phyloP scores from a whole-genome alignment of 2,888 invertebrate species.

The Fragum whitleyi region DNA sequence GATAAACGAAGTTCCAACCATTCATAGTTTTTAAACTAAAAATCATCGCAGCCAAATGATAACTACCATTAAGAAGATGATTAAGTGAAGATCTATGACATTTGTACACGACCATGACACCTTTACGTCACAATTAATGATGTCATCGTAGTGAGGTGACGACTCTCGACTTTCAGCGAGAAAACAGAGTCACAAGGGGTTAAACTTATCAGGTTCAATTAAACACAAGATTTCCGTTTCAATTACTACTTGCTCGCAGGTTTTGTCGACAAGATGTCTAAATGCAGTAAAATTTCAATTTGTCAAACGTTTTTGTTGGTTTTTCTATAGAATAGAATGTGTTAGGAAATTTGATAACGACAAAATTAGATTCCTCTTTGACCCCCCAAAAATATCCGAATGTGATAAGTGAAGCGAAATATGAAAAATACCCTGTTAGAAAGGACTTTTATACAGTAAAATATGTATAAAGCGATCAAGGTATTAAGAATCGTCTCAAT shows the following conservation, averaged over 20 bases:
- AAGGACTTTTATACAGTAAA: too few relatives aligned
- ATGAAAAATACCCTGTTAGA: too few relatives aligned
- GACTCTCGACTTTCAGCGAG: not conserved
- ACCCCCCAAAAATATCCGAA: too few relatives aligned
- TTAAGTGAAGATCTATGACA: constrained; percentile 13
- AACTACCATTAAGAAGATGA: not conserved
- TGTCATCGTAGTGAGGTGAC: not conserved
- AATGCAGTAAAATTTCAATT: constrained; percentile 39
- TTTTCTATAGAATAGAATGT: too few relatives aligned
- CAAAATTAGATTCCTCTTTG: too few relatives aligned
- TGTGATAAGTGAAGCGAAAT: too few relatives aligned
- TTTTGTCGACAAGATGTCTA: constrained; percentile 26
- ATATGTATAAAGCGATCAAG: too few relatives aligned
- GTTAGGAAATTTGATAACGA: too few relatives aligned
- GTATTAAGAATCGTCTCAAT: too few relatives aligned
- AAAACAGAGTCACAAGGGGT: constrained; percentile 23
- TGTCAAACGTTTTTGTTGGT: constrained; percentile 32
- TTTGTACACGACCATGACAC: not conserved
- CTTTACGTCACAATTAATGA: constrained; percentile 1
- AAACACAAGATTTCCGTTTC: constrained; percentile 1
- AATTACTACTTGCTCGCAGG: constrained; percentile 31
- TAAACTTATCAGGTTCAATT: constrained; percentile 24
- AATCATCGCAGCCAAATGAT: too few relatives aligned
- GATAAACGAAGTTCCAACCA: too few relatives aligned
- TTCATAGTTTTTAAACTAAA: too few relatives aligned